A percentile compares a stretch with the other conserved stretches of the same genome.
Conservation (phyloP, 2,797 vertebrate genomes). For the Cyclopterus lumpus region DNA sequence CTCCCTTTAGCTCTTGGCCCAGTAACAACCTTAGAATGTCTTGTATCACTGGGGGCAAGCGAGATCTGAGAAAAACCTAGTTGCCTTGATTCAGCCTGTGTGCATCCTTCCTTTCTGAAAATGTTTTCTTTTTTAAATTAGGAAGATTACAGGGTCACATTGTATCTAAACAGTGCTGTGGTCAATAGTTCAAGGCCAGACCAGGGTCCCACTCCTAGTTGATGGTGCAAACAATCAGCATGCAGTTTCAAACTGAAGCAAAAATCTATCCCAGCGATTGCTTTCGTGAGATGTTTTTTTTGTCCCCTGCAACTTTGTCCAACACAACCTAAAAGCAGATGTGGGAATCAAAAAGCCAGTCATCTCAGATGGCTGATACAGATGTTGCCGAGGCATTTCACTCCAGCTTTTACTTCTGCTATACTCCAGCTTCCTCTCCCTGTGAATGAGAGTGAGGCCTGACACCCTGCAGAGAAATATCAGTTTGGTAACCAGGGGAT, state of each 20-base stretch:
- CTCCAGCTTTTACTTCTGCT: not conserved
- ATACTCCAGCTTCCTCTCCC: not conserved
- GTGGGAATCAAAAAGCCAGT: not conserved
- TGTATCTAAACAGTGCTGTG: not conserved
- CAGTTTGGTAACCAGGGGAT: not conserved
- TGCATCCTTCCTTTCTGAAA: slow-evolving; percentile 1
- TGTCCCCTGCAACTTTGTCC: not conserved
- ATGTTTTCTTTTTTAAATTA: slow-evolving; percentile 10
- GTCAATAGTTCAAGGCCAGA: slow-evolving; percentile 13
- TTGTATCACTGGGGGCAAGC: slow-evolving; percentile 20
- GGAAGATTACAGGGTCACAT: not conserved
- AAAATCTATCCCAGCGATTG: slow-evolving; percentile 9
- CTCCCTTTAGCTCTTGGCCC: not conserved
- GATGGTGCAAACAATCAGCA: slow-evolving; percentile 6
- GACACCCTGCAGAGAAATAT: not conserved
- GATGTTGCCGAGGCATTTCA: not conserved
- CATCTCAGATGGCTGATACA: slow-evolving; percentile 3
- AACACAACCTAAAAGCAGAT: not conserved
- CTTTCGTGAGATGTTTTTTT: slow-evolving; percentile 21
- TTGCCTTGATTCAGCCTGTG: not conserved
- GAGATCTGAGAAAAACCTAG: slow-evolving; percentile 11
- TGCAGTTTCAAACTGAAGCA: not conserved
- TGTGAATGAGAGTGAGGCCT: not conserved
- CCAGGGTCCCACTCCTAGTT: slow-evolving; percentile 13
- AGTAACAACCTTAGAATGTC: slow-evolving; percentile 26